Evolutionary conservation across 2,888 invertebrate genomes (phyloP).

Genomic region (Meteorus colon): DNA sequence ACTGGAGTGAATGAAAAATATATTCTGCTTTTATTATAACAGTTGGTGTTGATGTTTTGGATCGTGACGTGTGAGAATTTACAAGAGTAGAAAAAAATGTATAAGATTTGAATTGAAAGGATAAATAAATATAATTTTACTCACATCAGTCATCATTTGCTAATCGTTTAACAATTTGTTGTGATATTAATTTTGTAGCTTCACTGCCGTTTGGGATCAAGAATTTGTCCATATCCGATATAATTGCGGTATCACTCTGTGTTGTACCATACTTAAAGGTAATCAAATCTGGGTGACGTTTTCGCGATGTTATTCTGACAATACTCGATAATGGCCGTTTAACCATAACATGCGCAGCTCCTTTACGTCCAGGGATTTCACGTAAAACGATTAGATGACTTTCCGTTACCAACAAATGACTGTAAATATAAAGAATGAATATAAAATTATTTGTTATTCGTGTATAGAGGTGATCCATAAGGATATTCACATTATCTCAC

Average conservation of each 20-base stretch:
- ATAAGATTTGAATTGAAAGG: not conserved
- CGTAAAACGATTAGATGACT: slow-evolving; percentile 90
- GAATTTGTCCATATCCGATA: slow-evolving; percentile 93
- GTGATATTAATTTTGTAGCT: slow-evolving; percentile 91
- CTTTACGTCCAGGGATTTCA: slow-evolving; percentile 84
- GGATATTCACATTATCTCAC: slow-evolving; percentile 62
- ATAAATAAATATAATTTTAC: slow-evolving; percentile 41
- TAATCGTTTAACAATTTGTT: slow-evolving; percentile 85
- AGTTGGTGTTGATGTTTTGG: not conserved
- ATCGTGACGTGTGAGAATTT: not conserved
- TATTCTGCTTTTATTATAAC: slow-evolving; percentile 33
- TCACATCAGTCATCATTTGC: slow-evolving; percentile 67
- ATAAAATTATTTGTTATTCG: not conserved
- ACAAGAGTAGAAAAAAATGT: slow-evolving; percentile 45
- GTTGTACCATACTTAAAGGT: slow-evolving; percentile 96
- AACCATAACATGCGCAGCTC: slow-evolving; percentile 89
- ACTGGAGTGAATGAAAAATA: slow-evolving; percentile 19
- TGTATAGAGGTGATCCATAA: slow-evolving; percentile 8
- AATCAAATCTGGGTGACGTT: slow-evolving; percentile 94
- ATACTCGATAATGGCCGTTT: slow-evolving; percentile 92
- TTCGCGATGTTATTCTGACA: slow-evolving; percentile 97
- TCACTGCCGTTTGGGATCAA: slow-evolving; percentile 93
- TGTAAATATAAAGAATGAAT: slow-evolving; percentile 65
- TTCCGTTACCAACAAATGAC: slow-evolving; percentile 89
- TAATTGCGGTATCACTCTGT: slow-evolving; percentile 85